These are phyloP conservation scores for Drosophila neotestacea DNA, from an alignment of 2,888 invertebrate genomes.

Conservation along the genomic window DNA sequence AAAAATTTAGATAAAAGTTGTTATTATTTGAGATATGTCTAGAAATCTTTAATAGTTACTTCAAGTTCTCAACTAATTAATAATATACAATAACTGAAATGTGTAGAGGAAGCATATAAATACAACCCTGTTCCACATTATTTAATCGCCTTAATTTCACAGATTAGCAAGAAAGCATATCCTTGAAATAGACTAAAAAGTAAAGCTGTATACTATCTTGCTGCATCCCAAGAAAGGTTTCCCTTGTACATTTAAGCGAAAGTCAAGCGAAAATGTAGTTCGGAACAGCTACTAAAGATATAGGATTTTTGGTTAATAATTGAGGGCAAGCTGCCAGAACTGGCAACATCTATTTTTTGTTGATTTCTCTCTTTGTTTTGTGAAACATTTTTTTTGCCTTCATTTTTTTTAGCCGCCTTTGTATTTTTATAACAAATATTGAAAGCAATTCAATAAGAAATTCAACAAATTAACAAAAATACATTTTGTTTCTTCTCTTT, in stretches of 20 bases:
- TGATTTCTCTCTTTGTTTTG: background rate
- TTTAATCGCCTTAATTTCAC: background rate
- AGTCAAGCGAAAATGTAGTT: background rate
- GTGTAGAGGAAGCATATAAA: background rate
- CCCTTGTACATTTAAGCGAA: too few species aligned
- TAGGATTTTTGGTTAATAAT: background rate
- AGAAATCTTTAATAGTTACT: too few species aligned
- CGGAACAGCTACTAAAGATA: background rate
- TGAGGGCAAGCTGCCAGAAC: background rate
- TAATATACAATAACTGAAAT: background rate
- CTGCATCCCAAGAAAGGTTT: background rate
- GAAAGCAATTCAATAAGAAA: constrained; percentile 1
- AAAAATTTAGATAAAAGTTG: too few species aligned
- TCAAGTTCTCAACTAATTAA: background rate
- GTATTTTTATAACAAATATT: constrained; percentile 5
- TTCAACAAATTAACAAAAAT: constrained; percentile 31
- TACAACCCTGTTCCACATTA: too few species aligned
- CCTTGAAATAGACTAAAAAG: background rate
- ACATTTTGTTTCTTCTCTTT: constrained; percentile 68
- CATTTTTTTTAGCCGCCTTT: background rate
- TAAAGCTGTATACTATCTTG: background rate
- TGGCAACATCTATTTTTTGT: too few species aligned
- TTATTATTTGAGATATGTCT: too few species aligned
- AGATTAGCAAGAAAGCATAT: background rate
- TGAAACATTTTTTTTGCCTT: background rate